These are phyloP conservation scores for Gallinago undulata DNA, from an alignment of 2,113 vertebrate genomes.

Conservation along the genomic window DNA sequence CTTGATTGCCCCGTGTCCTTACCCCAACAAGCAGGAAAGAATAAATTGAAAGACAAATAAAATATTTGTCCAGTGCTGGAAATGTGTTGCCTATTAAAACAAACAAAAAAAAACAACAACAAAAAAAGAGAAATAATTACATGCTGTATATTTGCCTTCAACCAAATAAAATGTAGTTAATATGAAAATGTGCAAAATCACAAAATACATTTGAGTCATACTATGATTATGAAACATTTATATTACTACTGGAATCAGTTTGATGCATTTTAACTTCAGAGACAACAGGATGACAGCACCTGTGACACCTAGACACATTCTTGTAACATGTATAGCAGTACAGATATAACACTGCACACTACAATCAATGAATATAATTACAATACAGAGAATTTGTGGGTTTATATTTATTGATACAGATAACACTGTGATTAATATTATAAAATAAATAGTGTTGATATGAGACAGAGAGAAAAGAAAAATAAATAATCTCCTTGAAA, in stretches of 20 bases:
- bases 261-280: not conserved
- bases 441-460: not conserved
- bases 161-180: not conserved
- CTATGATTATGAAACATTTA: not conserved
- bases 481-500: not conserved
- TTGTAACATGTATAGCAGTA: not conserved
- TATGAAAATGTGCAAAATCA: not conserved
- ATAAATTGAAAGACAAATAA: constrained; percentile 86
- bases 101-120: not conserved
- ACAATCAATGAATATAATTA: not conserved
- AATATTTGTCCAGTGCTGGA: constrained; percentile 82
- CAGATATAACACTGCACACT: not conserved
- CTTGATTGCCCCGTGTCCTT: constrained; percentile 54
- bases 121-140: not conserved
- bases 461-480: not conserved
- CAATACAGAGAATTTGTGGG: not conserved
- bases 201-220: not conserved
- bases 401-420: not conserved
- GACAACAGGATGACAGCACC: not conserved
- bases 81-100: constrained; percentile 78
- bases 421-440: not conserved
- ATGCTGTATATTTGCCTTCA: not conserved
- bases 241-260: not conserved
- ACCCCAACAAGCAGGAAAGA: constrained; percentile 92
- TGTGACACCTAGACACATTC: not conserved